Evolutionary conservation across 2,113 vertebrate genomes (phyloP), one percentile per base, ranked within the genome.

Genomic region (Prietella phreatophila): DNA sequence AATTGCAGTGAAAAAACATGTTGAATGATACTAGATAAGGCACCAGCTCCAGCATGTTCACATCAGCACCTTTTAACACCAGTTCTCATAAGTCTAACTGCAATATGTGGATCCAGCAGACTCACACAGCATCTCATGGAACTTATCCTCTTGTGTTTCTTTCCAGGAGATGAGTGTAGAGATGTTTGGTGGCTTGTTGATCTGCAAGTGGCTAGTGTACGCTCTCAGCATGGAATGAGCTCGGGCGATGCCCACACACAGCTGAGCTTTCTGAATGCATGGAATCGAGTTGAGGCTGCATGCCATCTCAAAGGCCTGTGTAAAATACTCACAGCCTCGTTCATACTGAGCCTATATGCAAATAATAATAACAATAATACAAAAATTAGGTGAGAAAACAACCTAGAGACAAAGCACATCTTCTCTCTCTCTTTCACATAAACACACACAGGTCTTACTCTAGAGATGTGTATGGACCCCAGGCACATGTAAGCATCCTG

Each of bases 101-200:
- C 42, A 27, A 53, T 2, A 5, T 15, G 5, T 17, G 13, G 42
- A 10, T 58, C 50, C 30, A 56, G n/a, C 22, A 50, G 7, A 83
- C 82, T 82, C 25, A 84, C 75, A 19, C n/a, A 25, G 14, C 15
- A 1, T 2, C 50, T 69, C n/a, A 25, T 60, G 65, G 22, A 75
- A 92, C 89, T 90, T 83, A 90, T 93, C 90, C 42, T 91, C 92
- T 91, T 95, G 93, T 11, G 3, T 94, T 75, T 95, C 93, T 91
- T 96, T 97, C 96, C 97, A 97, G 1, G 85, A 85, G 80, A 97
- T 89, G 89, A 97, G 93, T 42, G 47, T 58, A 27, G 71, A 53
- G 61, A 96, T 89, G 86, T 93, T 92, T 83, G 83, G 0, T 2
- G 85, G 53, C 9, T 93, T 90, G 27, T 89, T 87, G 4, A 89